A percentile compares a stretch with the other conserved stretches of the same genome.
Conservation (phyloP, 2,113 vertebrate genomes). For the Cyphomyrus discorhynchus region DNA sequence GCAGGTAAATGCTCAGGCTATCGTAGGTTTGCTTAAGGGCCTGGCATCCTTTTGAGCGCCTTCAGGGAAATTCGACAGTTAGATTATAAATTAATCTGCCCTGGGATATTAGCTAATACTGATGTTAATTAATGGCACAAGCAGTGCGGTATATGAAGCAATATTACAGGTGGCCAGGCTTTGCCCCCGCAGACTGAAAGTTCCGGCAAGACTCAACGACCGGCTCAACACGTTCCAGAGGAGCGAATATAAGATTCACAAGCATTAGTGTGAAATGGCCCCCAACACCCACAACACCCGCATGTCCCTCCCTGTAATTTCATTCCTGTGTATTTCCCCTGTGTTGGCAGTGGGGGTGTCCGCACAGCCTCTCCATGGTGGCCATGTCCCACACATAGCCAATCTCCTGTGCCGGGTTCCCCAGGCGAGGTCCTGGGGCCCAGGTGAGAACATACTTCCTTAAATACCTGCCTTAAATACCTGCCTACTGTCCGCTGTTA, state of each 20-base stretch:
- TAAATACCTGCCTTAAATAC: constrained; percentile 51
- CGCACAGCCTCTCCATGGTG: neutral
- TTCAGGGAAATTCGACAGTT: neutral
- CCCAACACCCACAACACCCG: neutral
- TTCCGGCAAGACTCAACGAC: neutral
- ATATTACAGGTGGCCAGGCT: neutral
- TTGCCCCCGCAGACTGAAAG: neutral
- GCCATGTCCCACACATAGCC: neutral
- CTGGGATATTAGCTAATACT: neutral
- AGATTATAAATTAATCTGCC: neutral
- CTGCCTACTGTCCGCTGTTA: constrained; percentile 50
- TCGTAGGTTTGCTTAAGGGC: neutral
- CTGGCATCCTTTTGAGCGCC: neutral
- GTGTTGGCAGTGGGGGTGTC: neutral
- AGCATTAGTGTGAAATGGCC: neutral
- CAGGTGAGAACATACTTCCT: constrained; percentile 32
- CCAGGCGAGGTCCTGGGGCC: neutral
- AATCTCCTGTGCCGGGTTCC: neutral
- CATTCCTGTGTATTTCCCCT: neutral
- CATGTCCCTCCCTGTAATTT: neutral
- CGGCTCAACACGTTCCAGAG: neutral
- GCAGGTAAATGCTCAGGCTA: neutral
- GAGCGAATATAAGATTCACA: neutral
- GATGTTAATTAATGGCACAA: neutral
- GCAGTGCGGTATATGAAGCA: neutral